A percentile compares a stretch with the other conserved stretches of the same genome.
Conservation (phyloP, 2,888 invertebrate genomes). For the Hofmannophila pseudospretella region DNA sequence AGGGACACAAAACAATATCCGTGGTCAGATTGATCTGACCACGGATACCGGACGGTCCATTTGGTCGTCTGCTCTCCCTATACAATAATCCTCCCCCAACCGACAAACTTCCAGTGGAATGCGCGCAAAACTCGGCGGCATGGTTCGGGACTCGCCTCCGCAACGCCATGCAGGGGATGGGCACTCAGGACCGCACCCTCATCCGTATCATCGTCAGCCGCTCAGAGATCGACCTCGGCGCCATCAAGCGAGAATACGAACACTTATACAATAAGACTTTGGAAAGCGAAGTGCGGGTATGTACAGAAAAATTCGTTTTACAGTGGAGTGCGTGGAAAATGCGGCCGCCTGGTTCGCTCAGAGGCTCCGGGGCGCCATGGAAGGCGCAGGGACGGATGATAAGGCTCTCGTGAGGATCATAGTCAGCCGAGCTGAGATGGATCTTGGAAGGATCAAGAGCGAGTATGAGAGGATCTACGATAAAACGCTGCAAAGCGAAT, state of each 20-base stretch:
- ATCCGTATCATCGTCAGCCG: slow-evolving; percentile 84
- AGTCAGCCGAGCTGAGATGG: slow-evolving; percentile 82
- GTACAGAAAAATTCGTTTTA: slow-evolving; percentile 33
- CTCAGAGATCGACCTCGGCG: slow-evolving; percentile 83
- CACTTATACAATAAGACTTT: slow-evolving; percentile 83
- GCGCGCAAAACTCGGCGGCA: slow-evolving; percentile 80
- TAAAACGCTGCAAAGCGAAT: slow-evolving; percentile 81
- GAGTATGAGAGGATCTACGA: slow-evolving; percentile 84
- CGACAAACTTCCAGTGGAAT: slow-evolving; percentile 78
- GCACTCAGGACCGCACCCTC: slow-evolving; percentile 84
- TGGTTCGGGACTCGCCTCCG: slow-evolving; percentile 84
- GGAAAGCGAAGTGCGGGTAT: slow-evolving; percentile 80
- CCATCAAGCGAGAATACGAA: slow-evolving; percentile 84
- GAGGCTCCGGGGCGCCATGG: slow-evolving; percentile 80
- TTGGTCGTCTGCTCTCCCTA: no score
- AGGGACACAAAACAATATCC: no score
- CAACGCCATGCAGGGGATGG: slow-evolving; percentile 82
- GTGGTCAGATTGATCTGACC: no score
- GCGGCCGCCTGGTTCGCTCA: slow-evolving; percentile 84
- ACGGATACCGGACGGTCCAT: no score
- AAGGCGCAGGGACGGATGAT: slow-evolving; percentile 86
- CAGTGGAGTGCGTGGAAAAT: slow-evolving; percentile 85
- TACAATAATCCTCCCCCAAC: neutral
- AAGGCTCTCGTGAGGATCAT: slow-evolving; percentile 82
- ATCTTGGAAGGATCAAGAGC: slow-evolving; percentile 82